Conservation (phyloP, 2,113 vertebrate genomes). For the Trichomycterus rosablanca region DNA sequence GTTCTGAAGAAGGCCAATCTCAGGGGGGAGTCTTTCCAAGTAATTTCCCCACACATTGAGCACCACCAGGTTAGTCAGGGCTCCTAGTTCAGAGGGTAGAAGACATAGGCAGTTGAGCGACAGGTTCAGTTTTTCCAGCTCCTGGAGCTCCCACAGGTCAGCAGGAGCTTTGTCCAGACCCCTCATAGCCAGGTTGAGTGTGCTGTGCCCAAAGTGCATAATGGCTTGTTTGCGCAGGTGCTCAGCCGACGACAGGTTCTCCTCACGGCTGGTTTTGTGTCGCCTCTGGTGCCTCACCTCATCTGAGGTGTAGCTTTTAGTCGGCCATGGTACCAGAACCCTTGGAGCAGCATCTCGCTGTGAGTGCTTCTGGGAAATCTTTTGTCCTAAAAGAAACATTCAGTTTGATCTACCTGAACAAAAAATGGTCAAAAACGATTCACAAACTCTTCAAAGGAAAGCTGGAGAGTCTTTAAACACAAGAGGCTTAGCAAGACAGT, state of each 20-base stretch:
- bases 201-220: conserved; percentile 71
- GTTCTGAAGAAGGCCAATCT: conserved; percentile 80
- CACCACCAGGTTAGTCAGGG: conserved; percentile 80
- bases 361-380: conserved; percentile 16
- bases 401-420: neutral
- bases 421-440: neutral
- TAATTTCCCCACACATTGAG: conserved; percentile 84
- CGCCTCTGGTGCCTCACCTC: conserved; percentile 51
- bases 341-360: neutral
- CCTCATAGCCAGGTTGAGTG: conserved; percentile 80
- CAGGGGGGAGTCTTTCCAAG: conserved; percentile 78
- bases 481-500: neutral
- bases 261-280: conserved; percentile 59
- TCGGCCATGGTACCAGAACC: conserved; percentile 71
- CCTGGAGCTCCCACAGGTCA: conserved; percentile 82
- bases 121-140: conserved; percentile 90
- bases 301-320: conserved; percentile 56
- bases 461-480: neutral
- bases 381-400: conserved; percentile 41
- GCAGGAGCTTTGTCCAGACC: conserved; percentile 74
- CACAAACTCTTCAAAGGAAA: neutral
- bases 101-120: conserved; percentile 77
- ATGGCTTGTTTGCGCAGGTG: conserved; percentile 58
- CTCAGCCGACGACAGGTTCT: conserved; percentile 61
- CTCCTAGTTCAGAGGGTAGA: conserved; percentile 73